phyloP scores from a whole-genome alignment of 2,797 vertebrate species.

The Chrosomus eos region DNA sequence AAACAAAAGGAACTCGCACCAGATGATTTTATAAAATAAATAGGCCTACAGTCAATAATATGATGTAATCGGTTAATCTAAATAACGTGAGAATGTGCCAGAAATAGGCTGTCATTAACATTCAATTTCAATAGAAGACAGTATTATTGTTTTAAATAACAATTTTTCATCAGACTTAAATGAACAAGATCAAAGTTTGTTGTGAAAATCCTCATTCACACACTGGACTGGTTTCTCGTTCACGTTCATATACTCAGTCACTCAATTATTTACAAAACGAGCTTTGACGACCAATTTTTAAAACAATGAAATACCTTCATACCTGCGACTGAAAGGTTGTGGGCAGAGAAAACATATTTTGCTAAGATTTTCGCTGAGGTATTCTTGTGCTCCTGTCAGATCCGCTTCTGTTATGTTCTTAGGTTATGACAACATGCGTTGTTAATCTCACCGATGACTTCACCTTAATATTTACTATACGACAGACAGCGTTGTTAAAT shows the following conservation, averaged over 20 bases:
- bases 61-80: constrained; percentile 1
- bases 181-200: not conserved
- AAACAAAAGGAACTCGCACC: not conserved
- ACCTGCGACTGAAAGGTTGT: constrained; percentile 44
- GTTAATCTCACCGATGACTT: constrained; percentile 26
- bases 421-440: not conserved
- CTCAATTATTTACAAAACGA: not conserved
- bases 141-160: not conserved
- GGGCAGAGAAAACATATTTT: constrained; percentile 50
- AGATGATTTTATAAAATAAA: not conserved
- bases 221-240: not conserved
- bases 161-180: not conserved
- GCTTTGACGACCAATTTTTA: not conserved
- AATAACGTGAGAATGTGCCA: not conserved
- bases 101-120: not conserved
- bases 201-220: not conserved
- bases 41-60: not conserved
- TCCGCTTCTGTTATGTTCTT: not conserved
- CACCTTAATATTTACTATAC: not conserved
- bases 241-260: not conserved
- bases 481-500: constrained; percentile 15
- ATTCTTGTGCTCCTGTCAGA: constrained; percentile 14
- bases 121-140: not conserved
- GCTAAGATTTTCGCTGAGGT: not conserved
- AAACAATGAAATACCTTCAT: not conserved